These are phyloP conservation scores for Sebastolobus altivelis DNA, from an alignment of 2,797 vertebrate genomes.

Conservation along the genomic window DNA sequence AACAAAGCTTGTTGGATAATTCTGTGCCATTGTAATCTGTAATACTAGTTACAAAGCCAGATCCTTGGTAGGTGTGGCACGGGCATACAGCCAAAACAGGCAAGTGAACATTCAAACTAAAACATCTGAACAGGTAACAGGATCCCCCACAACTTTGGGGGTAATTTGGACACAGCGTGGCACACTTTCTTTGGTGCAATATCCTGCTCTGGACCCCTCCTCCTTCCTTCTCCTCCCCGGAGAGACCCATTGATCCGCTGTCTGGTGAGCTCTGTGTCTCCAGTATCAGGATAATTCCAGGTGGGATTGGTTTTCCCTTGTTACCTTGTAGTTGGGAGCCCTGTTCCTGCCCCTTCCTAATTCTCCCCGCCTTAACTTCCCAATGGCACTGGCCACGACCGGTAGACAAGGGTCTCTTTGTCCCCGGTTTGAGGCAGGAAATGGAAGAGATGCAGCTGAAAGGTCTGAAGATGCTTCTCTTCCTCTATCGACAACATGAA, in stretches of 20 bases:
- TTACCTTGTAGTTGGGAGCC: constrained; percentile 86
- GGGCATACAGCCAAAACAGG: constrained; percentile 73
- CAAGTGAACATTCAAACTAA: constrained; percentile 81
- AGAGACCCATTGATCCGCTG: constrained; percentile 83
- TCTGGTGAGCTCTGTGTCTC: constrained; percentile 80
- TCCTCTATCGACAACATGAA: constrained; percentile 19
- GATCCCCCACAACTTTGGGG: constrained; percentile 78
- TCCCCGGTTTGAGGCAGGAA: constrained; percentile 69
- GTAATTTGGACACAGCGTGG: constrained; percentile 83
- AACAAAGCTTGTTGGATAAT: constrained; percentile 45
- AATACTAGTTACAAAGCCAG: constrained; percentile 62
- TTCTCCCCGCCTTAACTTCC: constrained; percentile 84
- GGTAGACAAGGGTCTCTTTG: constrained; percentile 84
- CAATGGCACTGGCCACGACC: constrained; percentile 65
- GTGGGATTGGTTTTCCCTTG: constrained; percentile 88
- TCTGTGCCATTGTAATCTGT: constrained; percentile 58
- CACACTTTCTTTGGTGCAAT: constrained; percentile 84
- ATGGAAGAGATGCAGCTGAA: constrained; percentile 59
- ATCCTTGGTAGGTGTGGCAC: constrained; percentile 59
- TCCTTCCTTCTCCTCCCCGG: constrained; percentile 73
- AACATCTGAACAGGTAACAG: constrained; percentile 87
- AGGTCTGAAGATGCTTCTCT: constrained; percentile 55
- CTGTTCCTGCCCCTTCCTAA: constrained; percentile 84
- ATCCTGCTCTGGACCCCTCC: constrained; percentile 81
- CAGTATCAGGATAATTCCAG: constrained; percentile 84